Base-by-base conservation (phyloP, 1,140 invertebrate genomes). In the Hyposmocoma kahamanoa region DNA sequence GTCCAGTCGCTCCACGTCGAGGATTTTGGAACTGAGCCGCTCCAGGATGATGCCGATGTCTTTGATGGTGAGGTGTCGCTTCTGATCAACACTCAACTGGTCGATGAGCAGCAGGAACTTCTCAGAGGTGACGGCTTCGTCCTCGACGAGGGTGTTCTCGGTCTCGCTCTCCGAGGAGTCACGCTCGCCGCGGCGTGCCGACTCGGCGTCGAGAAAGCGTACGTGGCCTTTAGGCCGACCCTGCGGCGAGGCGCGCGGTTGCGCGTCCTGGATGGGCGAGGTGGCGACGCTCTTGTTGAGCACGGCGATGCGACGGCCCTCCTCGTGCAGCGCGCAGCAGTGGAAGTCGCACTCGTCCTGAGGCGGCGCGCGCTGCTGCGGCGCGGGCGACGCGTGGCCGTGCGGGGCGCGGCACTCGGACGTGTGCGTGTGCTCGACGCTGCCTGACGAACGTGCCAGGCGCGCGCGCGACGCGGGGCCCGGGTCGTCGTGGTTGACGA, bases 11-110 rank as follows among this genome's bases (percentile, higher is more conserved):
- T 97, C 95, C 36, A 98, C 96, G 86, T 98, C 96, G 28, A 98
- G 87, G 41, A 98, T 97, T 86, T 97, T 97, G 3, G 95, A 96
- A 77, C 92, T 96, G 53, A 97, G 90, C 57, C 95, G 88, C 76
- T 98, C 96, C 51, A 98, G 88, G 62, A 97, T 97, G 74, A 97
- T 95, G 44, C 96, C 96, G 84, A 98, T 97, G 82, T 97, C 96
- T 81, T 97, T 96, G 82, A 97, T 96, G 68, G 93, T 95, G 39
- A 97, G 89, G 67, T 97, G 95, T 41, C 93, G 90, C 80, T 96
- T 96, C 85, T 96, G 95, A 69, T 97, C 95, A 56, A 96, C 92
- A 62, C 94, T 95, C 22, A 97, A 89, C 83, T 97, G 95, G 85
- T 97, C 96, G 71, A 96, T 96, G 50, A 97, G 90, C 65, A 97